These are phyloP conservation scores for Eilema depressum DNA, from an alignment of 2,888 invertebrate genomes.

Conservation along the genomic window DNA sequence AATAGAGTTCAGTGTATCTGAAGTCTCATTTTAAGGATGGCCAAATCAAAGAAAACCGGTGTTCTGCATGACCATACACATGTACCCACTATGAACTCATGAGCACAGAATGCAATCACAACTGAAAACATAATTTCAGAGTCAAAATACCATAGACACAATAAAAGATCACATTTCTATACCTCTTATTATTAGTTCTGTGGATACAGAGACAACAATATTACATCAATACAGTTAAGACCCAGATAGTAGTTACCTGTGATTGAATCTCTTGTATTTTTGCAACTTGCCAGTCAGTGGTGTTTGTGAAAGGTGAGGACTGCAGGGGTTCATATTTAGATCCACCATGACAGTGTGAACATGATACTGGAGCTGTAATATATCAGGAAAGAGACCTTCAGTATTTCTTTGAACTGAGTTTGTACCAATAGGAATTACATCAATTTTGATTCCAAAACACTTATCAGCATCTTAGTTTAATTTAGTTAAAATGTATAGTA, in stretches of 20 bases:
- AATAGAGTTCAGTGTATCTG: no score
- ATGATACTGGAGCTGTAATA: conserved; percentile 85
- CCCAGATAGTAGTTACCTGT: conserved; percentile 76
- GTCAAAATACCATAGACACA: no score
- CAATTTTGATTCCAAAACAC: no score
- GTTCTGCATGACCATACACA: no score
- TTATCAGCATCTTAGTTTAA: not conserved
- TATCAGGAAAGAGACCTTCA: not conserved
- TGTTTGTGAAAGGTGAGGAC: conserved; percentile 90
- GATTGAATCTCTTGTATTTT: conserved; percentile 94
- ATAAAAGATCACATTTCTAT: no score
- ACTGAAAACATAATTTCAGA: no score
- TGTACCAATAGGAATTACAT: not conserved
- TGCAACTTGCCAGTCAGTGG: conserved; percentile 93
- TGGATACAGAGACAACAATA: no score
- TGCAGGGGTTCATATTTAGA: conserved; percentile 89
- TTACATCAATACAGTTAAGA: not conserved
- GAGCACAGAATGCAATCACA: no score
- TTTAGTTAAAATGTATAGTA: not conserved
- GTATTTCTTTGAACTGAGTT: not conserved
- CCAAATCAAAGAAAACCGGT: no score
- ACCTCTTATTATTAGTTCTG: no score
- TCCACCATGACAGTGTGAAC: conserved; percentile 86
- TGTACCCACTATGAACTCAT: no score
- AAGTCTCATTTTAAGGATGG: no score